Conservation (phyloP, 1,140 invertebrate species). For the Caenorhabditis inopinata region DNA sequence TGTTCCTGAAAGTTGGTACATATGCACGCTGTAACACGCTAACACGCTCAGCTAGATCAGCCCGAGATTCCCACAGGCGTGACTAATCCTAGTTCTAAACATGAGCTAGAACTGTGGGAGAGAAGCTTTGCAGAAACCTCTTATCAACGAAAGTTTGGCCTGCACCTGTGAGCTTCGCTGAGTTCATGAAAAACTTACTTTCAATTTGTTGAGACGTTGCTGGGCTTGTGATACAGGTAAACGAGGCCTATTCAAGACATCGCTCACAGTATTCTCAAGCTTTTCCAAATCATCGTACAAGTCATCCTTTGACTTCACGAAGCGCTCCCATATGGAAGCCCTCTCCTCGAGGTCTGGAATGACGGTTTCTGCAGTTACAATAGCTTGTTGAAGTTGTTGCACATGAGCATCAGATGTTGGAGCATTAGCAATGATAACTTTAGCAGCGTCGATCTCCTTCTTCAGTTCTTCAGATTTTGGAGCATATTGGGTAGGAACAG, state of each 20-base stretch:
- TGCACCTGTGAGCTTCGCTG: not conserved
- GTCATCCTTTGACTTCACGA: constrained; percentile 33
- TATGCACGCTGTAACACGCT: no score
- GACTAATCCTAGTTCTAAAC: no score
- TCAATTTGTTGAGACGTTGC: constrained; percentile 19
- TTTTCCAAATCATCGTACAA: constrained; percentile 36
- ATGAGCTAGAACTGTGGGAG: no score
- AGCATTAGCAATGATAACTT: constrained; percentile 15
- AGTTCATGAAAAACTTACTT: not conserved
- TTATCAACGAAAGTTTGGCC: no score
- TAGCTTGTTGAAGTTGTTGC: constrained; percentile 17
- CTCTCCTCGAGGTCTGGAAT: constrained; percentile 34
- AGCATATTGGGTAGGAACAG: constrained; percentile 33
- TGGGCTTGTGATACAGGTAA: constrained; percentile 5
- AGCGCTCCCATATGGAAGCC: constrained; percentile 5
- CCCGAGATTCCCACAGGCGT: no score
- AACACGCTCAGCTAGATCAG: no score
- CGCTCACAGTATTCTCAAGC: not conserved
- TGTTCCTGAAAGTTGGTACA: constrained; percentile 10
- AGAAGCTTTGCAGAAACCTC: no score
- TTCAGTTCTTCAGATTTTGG: constrained; percentile 28
- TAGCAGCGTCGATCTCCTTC: constrained; percentile 28
- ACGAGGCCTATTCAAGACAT: not conserved
- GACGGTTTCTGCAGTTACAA: constrained; percentile 16
- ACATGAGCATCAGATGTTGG: constrained; percentile 30